Percentiles rank a stretch among this genome's conserved stretches.
Conservation (phyloP, 2,888 invertebrate species). For the Pollenia labialis region DNA sequence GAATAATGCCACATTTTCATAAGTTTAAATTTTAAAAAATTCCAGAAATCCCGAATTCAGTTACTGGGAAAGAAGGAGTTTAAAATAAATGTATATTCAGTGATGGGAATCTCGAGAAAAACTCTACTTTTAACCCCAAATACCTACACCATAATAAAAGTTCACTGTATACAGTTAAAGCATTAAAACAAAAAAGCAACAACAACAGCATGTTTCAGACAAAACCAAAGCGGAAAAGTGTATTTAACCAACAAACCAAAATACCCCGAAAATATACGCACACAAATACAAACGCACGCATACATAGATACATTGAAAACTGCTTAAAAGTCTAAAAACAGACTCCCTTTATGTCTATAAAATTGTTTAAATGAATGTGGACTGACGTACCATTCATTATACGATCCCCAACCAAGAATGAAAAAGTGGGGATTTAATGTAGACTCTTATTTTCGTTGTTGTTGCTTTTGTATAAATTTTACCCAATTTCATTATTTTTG, state of each 20-base stretch:
- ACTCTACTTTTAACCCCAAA: conserved; percentile 48
- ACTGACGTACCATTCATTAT: conserved; percentile 56
- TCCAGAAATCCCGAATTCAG: too few relatives aligned
- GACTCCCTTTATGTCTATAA: conserved; percentile 40
- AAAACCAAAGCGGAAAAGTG: conserved; percentile 56
- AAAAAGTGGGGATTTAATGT: conserved; percentile 43
- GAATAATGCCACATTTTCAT: too few relatives aligned
- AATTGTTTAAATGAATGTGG: conserved; percentile 48
- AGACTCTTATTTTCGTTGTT: conserved; percentile 18
- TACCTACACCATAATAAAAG: background rate
- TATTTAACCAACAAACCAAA: conserved; percentile 64
- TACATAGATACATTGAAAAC: background rate
- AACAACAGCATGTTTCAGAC: conserved; percentile 28
- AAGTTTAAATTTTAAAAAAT: too few relatives aligned
- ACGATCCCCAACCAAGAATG: background rate
- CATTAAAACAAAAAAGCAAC: background rate
- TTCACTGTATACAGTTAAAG: background rate
- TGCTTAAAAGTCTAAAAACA: conserved; percentile 29
- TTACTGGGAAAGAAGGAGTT: too few relatives aligned
- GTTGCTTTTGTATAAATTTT: conserved; percentile 21
- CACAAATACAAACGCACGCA: background rate
- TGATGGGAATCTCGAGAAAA: too few relatives aligned
- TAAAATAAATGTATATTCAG: too few relatives aligned
- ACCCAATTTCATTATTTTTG: conserved; percentile 51
- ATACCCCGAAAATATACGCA: conserved; percentile 21